phyloP scores from a whole-genome alignment of 2,797 vertebrate genomes.

The Chromobotia macracanthus region DNA sequence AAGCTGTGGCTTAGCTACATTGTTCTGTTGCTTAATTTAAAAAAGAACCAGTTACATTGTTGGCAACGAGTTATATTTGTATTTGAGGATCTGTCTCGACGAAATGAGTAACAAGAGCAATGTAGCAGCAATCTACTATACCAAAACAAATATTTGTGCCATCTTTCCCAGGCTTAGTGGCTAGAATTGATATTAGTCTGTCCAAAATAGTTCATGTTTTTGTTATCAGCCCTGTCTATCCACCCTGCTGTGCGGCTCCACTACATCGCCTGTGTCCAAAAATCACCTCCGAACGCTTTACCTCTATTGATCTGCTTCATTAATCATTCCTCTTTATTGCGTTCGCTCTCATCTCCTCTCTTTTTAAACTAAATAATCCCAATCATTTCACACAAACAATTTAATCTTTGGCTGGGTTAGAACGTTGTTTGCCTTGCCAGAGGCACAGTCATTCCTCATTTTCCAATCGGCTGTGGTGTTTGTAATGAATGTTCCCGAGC shows the following conservation, averaged over 20 bases:
- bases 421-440: slow-evolving; percentile 61
- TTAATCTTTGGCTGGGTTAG: slow-evolving; percentile 67
- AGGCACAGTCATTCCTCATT: slow-evolving; percentile 64
- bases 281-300: neutral
- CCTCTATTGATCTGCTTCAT: slow-evolving; percentile 22
- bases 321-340: slow-evolving; percentile 55
- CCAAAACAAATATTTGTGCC: neutral
- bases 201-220: neutral
- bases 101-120: neutral
- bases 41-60: slow-evolving; percentile 3
- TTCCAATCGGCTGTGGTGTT: slow-evolving; percentile 50
- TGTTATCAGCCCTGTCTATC: slow-evolving; percentile 19
- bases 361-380: slow-evolving; percentile 67
- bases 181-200: neutral
- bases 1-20: slow-evolving; percentile 6
- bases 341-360: slow-evolving; percentile 45
- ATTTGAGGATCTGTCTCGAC: neutral
- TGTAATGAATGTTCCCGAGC: slow-evolving; percentile 64
- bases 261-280: neutral
- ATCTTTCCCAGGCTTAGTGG: neutral
- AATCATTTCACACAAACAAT: slow-evolving; percentile 67
- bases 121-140: neutral
- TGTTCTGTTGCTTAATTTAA: slow-evolving; percentile 18
- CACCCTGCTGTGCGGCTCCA: slow-evolving; percentile 30
- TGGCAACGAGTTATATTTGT: neutral